phyloP scores from a whole-genome alignment of 2,888 invertebrate genomes.

The Campoplex nolae region DNA sequence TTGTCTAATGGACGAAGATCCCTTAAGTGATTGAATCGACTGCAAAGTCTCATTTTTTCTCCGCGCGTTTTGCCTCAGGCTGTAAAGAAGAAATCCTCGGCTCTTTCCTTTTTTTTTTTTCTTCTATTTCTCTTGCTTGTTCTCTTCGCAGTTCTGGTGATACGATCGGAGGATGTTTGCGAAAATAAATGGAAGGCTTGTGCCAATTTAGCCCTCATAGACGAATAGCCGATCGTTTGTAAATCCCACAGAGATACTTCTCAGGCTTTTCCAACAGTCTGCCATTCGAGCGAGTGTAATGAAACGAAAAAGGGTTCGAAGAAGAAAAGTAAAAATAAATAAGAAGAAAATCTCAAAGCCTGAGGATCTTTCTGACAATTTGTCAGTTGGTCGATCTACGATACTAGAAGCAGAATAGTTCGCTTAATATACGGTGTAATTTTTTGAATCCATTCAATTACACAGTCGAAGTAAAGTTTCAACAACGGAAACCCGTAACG shows the following conservation, averaged over 20 bases:
- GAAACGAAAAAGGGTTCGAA: constrained; percentile 57
- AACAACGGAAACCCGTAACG: background rate
- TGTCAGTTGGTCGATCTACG: constrained; percentile 45
- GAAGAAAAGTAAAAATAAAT: constrained; percentile 9
- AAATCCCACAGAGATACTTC: constrained; percentile 66
- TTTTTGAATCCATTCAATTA: background rate
- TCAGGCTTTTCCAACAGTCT: constrained; percentile 77
- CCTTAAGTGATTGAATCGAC: constrained; percentile 66
- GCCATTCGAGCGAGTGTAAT: constrained; percentile 66
- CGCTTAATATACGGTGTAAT: background rate
- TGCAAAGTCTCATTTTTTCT: constrained; percentile 55
- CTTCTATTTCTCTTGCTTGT: constrained; percentile 5
- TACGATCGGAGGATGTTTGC: constrained; percentile 54
- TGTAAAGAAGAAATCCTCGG: constrained; percentile 42
- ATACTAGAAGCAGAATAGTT: background rate
- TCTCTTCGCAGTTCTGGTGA: constrained; percentile 43
- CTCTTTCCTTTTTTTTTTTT: background rate
- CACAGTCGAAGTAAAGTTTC: background rate
- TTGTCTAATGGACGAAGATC: constrained; percentile 38
- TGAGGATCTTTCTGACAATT: constrained; percentile 43
- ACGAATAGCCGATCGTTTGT: constrained; percentile 69
- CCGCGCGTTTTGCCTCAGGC: constrained; percentile 30
- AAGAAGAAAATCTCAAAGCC: constrained; percentile 27
- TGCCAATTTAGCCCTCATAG: constrained; percentile 62
- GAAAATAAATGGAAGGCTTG: constrained; percentile 63